A percentile compares a stretch with the other conserved stretches of the same genome.
Conservation (phyloP, 2,797 vertebrate species). For the Perodicticus potto region DNA sequence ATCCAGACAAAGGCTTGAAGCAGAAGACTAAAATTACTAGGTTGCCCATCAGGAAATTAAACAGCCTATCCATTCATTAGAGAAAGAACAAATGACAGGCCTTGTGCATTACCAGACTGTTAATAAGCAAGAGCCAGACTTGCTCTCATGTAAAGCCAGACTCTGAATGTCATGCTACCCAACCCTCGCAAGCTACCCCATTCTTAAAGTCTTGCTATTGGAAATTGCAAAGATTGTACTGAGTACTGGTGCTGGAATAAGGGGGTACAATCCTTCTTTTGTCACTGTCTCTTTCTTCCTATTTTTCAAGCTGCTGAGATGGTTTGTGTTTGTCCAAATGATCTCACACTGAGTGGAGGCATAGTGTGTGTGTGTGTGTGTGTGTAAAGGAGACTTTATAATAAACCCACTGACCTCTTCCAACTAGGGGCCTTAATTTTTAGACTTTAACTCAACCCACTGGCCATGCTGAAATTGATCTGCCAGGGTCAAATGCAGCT, state of each 20-base stretch:
- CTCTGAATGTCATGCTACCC: constrained; percentile 46
- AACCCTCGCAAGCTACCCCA: background rate
- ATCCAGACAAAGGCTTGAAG: constrained; percentile 58
- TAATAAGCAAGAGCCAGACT: constrained; percentile 70
- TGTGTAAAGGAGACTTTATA: background rate
- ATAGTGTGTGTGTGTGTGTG: background rate
- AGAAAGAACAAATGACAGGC: constrained; percentile 69
- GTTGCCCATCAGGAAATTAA: constrained; percentile 77
- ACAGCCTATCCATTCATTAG: constrained; percentile 73
- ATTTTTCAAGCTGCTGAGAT: background rate
- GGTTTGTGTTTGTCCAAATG: constrained; percentile 28
- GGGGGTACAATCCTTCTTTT: background rate
- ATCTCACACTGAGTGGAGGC: background rate
- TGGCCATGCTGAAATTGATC: background rate
- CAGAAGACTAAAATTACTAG: constrained; percentile 52
- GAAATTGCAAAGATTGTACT: background rate
- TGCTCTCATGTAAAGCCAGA: constrained; percentile 32
- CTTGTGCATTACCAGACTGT: constrained; percentile 59
- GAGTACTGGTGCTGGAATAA: background rate
- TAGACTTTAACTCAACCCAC: background rate
- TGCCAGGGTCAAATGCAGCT: background rate
- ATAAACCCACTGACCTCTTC: background rate
- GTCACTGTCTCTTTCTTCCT: background rate
- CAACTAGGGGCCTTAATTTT: background rate
- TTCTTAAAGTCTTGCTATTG: constrained; percentile 42